phyloP scores from a whole-genome alignment of 1,140 invertebrate genomes.

The Dendroctonus valens region DNA sequence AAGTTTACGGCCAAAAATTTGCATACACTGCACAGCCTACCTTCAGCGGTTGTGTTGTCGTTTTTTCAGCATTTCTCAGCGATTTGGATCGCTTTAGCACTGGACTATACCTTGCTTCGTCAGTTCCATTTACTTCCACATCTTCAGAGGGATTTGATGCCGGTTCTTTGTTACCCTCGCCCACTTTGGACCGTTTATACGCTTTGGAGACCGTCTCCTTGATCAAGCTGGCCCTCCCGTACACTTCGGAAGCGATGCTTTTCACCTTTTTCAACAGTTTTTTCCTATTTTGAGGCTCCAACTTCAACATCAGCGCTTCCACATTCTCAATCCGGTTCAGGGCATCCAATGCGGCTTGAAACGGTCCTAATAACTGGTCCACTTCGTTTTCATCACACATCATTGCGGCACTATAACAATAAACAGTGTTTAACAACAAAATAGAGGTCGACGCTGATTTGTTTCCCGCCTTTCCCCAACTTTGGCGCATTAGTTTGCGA shows the following conservation, averaged over 20 bases:
- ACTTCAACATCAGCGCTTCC: constrained; percentile 2
- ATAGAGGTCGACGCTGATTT: too few species aligned
- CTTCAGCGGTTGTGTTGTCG: background rate
- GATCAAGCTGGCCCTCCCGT: constrained; percentile 3
- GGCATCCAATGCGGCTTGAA: constrained; percentile 8
- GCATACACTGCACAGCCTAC: background rate
- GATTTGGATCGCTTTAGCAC: background rate
- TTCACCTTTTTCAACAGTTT: constrained; percentile 23
- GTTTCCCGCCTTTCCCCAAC: too few species aligned
- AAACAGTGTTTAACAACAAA: too few species aligned
- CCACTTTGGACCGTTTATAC: constrained; percentile 15
- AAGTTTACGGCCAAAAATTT: too few species aligned
- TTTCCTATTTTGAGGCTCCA: constrained; percentile 3
- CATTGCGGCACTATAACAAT: background rate
- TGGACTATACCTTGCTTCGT: background rate
- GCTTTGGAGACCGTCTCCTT: constrained; percentile 18
- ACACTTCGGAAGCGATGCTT: constrained; percentile 1
- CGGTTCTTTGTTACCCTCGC: background rate
- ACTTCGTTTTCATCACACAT: constrained; percentile 21
- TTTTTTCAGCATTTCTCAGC: background rate
- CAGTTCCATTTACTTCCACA: constrained; percentile 1
- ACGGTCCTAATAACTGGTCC: constrained; percentile 7
- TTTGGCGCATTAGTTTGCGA: too few species aligned
- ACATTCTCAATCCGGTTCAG: constrained; percentile 9
- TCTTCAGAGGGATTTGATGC: constrained; percentile 7